Evolutionary conservation across 1,140 invertebrate genomes (phyloP), one percentile per base, ranked within the genome.

Genomic region (Melitaea cinxia): DNA sequence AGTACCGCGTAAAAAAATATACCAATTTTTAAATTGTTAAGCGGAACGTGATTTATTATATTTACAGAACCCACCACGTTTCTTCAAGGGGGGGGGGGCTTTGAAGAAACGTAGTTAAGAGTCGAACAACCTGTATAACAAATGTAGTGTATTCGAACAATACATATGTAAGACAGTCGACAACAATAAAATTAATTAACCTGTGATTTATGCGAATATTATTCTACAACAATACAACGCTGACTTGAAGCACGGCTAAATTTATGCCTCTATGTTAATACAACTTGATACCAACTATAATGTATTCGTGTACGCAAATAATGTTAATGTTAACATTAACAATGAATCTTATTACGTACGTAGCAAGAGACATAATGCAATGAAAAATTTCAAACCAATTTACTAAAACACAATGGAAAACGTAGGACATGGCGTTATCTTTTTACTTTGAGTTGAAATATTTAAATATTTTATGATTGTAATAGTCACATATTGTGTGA

Each of bases 121-220:
- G n/a, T n/a, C n/a, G n/a, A n/a, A n/a, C n/a, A n/a, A n/a, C n/a
- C n/a, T n/a, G n/a, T 15, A 53, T 24, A 23, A 42, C 24, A 24
- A 68, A 54, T 54, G 45, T 17, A 54, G 37, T 42, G 37, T 23
- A 19, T 57, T 35, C 61, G 57, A 63, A 47, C 45, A 54, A 49
- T 66, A 73, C 53, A 66, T 68, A 70, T 63, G 67, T 70, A 70
- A 72, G 57, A 65, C 57, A 77, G 66, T 65, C 63, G 53, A 56
- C 39, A 68, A 69, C 68, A 69, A 68, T 81, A 84, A n/a, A n/a
- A 85, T 85, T 83, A 84, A 85, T 85, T 82, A 80, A 49, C 45
- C n/a, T 58, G 62, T 83, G 80, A 87, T 85, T 82, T 81, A 85
- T 78, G 81, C 70, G 81, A 80, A 79, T 83, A 85, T 87, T 83